Evolutionary conservation across 2,888 invertebrate genomes (phyloP).

Genomic region (Tubiluchus corallicola): DNA sequence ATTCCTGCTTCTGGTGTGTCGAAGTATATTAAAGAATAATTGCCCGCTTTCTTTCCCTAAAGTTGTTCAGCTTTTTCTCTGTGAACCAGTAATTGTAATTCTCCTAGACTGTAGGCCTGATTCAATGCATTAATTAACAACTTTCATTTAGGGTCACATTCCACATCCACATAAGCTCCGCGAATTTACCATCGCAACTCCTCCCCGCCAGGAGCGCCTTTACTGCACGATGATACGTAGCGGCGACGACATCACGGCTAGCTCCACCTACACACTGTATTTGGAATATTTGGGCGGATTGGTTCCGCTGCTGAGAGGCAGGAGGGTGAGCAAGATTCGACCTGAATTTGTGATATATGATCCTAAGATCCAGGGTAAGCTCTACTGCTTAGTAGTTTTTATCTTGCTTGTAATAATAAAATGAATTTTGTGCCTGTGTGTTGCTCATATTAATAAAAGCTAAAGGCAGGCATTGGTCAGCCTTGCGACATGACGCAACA

Average conservation of each 20-base stretch:
- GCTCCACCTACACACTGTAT: slow-evolving; percentile 42
- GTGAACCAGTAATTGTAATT: too few relatives aligned
- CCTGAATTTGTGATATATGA: slow-evolving; percentile 81
- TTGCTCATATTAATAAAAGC: too few relatives aligned
- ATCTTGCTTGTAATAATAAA: too few relatives aligned
- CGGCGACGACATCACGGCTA: slow-evolving; percentile 19
- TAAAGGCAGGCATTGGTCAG: too few relatives aligned
- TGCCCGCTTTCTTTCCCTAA: too few relatives aligned
- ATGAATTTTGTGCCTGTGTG: background rate
- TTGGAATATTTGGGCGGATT: slow-evolving; percentile 88
- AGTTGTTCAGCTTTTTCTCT: too few relatives aligned
- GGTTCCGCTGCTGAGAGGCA: slow-evolving; percentile 84
- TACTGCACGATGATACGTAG: slow-evolving; percentile 76
- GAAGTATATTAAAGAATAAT: too few relatives aligned
- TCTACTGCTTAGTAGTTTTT: slow-evolving; percentile 15
- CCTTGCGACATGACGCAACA: too few relatives aligned
- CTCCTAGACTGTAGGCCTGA: too few relatives aligned
- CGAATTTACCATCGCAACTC: slow-evolving; percentile 82
- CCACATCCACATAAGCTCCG: slow-evolving; percentile 70
- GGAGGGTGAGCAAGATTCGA: slow-evolving; percentile 82
- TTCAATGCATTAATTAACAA: too few relatives aligned
- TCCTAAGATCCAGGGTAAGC: slow-evolving; percentile 29
- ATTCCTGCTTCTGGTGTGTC: too few relatives aligned
- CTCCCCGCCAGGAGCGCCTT: slow-evolving; percentile 58
- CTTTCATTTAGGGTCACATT: slow-evolving; percentile 95